Base-by-base conservation (phyloP, 2,797 vertebrate genomes). In the Falco concolor region DNA sequence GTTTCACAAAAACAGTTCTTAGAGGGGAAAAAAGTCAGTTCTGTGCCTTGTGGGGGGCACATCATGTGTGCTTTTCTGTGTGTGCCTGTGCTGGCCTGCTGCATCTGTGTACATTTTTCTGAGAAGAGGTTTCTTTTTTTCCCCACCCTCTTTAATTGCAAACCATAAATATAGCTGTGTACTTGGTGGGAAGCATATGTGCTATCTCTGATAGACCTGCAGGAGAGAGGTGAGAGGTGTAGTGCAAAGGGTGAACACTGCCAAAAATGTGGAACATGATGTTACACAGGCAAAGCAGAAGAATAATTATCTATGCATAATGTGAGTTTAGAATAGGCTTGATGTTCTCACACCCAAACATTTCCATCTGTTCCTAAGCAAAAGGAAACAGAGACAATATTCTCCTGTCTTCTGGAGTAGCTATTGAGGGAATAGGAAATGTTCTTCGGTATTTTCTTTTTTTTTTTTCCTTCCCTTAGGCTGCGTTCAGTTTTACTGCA, bases 301-400 rank as follows among this genome's bases (percentile, higher is more conserved):
- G 77, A 87, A 92, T 90, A 94, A 89, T 94, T 96, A 96, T 97
- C 91, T 96, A 5, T 87, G 77, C 79, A 80, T 75, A 67, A 56
- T 93, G 76, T 90, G 83, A 87, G 92, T 93, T 92, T 53, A 81
- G 87, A 96, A 88, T 61, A 87, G 74, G 57, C 74, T 96, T 93
- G 96, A 93, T 8, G 2, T 98, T 98, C 96, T 98, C 97, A 97
- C 93, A 97, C 94, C 96, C 96, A 96, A 81, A 95, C 72, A 87
- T 86, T 97, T 97, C 96, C 96, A 97, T 98, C 96, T 95, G 86
- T 97, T 97, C 89, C 83, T 95, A 89, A 95, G 72, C 3, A 6
- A 96, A 95, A 84, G 95, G 96, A 97, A 97, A 96, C 72, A 84
- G 91, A 89, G 84, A 97, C 81, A 91, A 79, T 97, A 87, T 93